Evolutionary conservation across 2,888 invertebrate genomes (phyloP), one percentile per base, ranked within the genome.

Genomic region (Linnaemya tessellans): DNA sequence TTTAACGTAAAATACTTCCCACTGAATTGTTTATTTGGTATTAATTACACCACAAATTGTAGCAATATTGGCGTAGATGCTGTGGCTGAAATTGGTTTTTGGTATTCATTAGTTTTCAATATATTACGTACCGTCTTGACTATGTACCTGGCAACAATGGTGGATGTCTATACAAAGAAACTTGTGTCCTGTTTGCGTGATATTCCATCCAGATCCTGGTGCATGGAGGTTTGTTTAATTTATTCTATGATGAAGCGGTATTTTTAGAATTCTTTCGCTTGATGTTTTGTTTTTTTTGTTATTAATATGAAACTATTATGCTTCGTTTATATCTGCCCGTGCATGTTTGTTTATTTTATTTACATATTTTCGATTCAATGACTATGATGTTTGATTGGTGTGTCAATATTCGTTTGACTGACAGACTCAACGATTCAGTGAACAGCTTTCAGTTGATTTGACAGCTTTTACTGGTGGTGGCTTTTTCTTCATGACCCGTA

Each of bases 91-190:
- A 82, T 93, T 10, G 94, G 94, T 87, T 94, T 94, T 84, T 94
- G 94, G 90, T 94, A 92, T 85, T 94, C 94, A 0, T 92, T 94
- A 38, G 90, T 93, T 35, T 94, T 94, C 87, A 90, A 94, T n/a
- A 90, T 94, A 30, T 87, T 92, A 0, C 92, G 94, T 74, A 94
- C 94, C 0, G 90, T 92, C 0, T 90, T 93, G 0, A 94, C 94
- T 15, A 94, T 94, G 11, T 90, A 94, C 58, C 92, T 93, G 43
- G 94, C 94, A 0, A 93, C 94, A 0, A 90, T 93, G 11, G 92
- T 94, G 5, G 92, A 94, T 87, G 94, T 94, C 81, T 93, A 93
- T 87, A 93, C 94, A 49, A 91, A 92, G 38, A 91, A 93, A 58
- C 93, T 94, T 1, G 91, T 94, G 1, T 90, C 92, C 4, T 90